Evolutionary conservation across 2,113 vertebrate genomes (phyloP).

Genomic region (Phodopus roborovskii): DNA sequence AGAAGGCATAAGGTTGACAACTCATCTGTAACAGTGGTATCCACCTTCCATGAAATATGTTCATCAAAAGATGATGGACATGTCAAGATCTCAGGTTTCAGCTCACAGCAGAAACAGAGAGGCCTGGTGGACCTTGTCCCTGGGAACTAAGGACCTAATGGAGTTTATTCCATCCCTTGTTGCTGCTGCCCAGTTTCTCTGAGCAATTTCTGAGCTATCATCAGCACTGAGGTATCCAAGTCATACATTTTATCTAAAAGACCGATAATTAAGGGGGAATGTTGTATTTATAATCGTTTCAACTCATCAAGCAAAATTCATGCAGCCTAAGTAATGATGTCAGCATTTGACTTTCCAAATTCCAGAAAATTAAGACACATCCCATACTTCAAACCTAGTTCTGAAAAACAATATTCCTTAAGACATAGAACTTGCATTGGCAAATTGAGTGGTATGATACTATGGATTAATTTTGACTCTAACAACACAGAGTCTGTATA

Average conservation of each 20-base stretch:
- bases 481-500: background rate
- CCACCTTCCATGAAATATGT: background rate
- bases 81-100: background rate
- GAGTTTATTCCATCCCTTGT: background rate
- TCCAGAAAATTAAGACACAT: conserved; percentile 16
- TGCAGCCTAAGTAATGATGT: background rate
- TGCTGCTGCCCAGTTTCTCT: background rate
- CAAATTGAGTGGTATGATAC: background rate
- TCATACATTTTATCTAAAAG: conserved; percentile 3
- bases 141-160: background rate
- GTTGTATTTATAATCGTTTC: conserved; percentile 19
- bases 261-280: background rate
- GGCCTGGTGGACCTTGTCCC: no score
- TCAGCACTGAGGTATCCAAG: background rate
- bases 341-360: conserved; percentile 28
- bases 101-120: background rate
- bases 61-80: background rate
- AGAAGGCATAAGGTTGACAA: background rate
- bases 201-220: background rate
- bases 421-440: conserved; percentile 4
- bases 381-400: background rate
- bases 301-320: background rate
- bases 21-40: background rate
- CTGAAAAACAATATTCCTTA: conserved; percentile 21
- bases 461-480: background rate